A percentile compares a stretch with the other conserved stretches of the same genome.
Evolutionary conservation across 2,888 invertebrate genomes (phyloP).

Genomic region (Drosophila melanosoma): DNA sequence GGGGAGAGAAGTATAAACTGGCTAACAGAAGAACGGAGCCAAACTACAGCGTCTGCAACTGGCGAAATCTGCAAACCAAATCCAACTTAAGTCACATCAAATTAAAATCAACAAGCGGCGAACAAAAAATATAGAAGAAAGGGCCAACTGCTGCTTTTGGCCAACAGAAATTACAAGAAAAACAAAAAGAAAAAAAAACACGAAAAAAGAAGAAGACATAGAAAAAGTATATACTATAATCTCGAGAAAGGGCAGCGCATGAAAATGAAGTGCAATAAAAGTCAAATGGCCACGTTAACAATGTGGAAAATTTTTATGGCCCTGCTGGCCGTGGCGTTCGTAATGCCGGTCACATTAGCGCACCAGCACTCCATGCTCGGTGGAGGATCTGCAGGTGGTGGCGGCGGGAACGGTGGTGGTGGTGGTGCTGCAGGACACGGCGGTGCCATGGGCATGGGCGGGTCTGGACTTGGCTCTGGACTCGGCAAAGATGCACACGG

Average conservation of each 20-base stretch:
- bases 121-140: conserved; percentile 30
- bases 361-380: conserved; percentile 79
- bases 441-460: conserved; percentile 45
- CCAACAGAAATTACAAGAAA: conserved; percentile 40
- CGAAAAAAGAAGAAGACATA: conserved; percentile 10
- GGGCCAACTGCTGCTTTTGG: conserved; percentile 45
- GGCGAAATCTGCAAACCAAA: conserved; percentile 74
- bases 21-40: conserved; percentile 29
- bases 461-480: conserved; percentile 35
- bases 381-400: conserved; percentile 34
- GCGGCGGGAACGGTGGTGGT: conserved; percentile 49
- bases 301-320: conserved; percentile 84
- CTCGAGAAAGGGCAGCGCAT: conserved; percentile 23
- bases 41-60: conserved; percentile 46
- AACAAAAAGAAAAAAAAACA: conserved; percentile 11
- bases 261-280: conserved; percentile 84
- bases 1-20: conserved; percentile 34
- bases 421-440: conserved; percentile 56
- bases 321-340: conserved; percentile 60
- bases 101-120: conserved; percentile 79
- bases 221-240: conserved; percentile 12
- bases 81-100: conserved; percentile 81
- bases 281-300: conserved; percentile 84
- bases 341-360: conserved; percentile 80
- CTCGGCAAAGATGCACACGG: conserved; percentile 83